Evolutionary conservation across 2,888 invertebrate species (phyloP).

Genomic region (Dioctria rufipes): DNA sequence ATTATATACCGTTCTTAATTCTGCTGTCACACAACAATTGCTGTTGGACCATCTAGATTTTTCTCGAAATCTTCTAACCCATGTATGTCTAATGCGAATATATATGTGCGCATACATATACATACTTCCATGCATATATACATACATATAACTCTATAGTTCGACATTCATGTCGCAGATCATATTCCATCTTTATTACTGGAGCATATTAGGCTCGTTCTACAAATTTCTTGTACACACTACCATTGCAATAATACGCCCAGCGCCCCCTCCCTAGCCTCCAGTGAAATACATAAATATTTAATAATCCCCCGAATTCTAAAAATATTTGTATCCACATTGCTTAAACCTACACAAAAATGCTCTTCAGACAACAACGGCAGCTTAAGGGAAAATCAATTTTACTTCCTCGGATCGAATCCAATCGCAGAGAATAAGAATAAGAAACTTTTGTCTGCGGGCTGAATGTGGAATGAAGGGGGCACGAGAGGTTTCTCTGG

Average conservation of each 20-base stretch:
- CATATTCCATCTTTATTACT: slow-evolving; percentile 41
- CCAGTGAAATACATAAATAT: slow-evolving; percentile 54
- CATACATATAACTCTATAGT: neutral
- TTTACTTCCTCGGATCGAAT: slow-evolving; percentile 7
- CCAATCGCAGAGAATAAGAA: slow-evolving; percentile 24
- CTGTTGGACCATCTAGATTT: slow-evolving; percentile 13
- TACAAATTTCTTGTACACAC: no score
- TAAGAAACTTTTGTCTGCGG: slow-evolving; percentile 36
- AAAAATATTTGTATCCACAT: slow-evolving; percentile 57
- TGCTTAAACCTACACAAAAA: slow-evolving; percentile 39
- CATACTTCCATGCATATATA: no score
- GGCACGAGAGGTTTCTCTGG: neutral
- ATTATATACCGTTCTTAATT: neutral
- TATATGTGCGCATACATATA: no score
- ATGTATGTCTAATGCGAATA: neutral
- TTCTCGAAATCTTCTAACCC: slow-evolving; percentile 9
- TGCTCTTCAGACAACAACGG: slow-evolving; percentile 39
- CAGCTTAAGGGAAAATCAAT: slow-evolving; percentile 46
- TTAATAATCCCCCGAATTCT: slow-evolving; percentile 55
- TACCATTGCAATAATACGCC: neutral
- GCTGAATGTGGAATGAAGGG: neutral
- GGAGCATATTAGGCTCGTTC: slow-evolving; percentile 24
- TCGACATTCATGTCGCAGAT: slow-evolving; percentile 33
- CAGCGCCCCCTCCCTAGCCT: neutral
- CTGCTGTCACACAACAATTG: neutral